A percentile compares a stretch with the other conserved stretches of the same genome.
phyloP scores from a whole-genome alignment of 2,113 vertebrate species.

The Cochlearius cochlearius region DNA sequence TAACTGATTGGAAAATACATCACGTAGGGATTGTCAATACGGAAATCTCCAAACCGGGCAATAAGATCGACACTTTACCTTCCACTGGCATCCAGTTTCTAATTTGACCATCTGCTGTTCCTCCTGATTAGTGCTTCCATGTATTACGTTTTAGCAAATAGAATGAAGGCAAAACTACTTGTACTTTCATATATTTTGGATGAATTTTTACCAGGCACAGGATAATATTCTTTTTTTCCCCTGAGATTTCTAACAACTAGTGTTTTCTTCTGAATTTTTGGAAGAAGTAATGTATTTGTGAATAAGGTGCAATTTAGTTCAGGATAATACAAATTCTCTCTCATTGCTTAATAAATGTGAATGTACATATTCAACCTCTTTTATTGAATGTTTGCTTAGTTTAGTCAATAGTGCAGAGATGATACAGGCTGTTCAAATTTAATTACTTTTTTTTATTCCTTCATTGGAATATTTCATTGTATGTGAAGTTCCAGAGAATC shows the following conservation, averaged over 20 bases:
- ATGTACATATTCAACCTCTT: background rate
- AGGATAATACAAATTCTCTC: background rate
- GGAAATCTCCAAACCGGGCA: background rate
- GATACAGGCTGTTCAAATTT: background rate
- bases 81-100: background rate
- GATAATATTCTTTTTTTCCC: background rate
- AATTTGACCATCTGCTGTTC: background rate
- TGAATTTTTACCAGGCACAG: background rate
- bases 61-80: background rate
- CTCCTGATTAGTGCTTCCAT: background rate
- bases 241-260: background rate
- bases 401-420: background rate
- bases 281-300: background rate
- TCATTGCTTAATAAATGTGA: background rate
- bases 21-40: background rate
- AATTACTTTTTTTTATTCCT: slow-evolving; percentile 24
- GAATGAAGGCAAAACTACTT: background rate
- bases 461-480: background rate
- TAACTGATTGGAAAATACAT: background rate
- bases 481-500: slow-evolving; percentile 28
- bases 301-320: background rate
- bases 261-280: background rate
- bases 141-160: background rate
- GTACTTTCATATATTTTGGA: background rate
- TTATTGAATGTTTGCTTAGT: background rate